Percentiles rank a stretch among this genome's conserved stretches.
Conservation (phyloP, 2,113 vertebrate species). For the Leuciscus idus region DNA sequence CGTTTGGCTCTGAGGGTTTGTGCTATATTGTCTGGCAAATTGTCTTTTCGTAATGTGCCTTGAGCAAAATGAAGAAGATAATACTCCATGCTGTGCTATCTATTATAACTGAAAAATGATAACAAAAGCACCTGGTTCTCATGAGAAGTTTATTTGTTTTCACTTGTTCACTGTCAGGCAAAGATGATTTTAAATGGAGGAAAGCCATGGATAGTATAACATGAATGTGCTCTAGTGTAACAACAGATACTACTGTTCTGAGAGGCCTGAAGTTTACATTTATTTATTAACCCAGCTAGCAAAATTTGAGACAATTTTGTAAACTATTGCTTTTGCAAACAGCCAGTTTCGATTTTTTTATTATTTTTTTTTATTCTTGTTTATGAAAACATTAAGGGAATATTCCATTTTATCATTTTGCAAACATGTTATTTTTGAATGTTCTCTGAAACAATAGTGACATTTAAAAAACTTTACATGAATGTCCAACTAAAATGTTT, state of each 20-base stretch:
- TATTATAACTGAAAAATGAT: background rate
- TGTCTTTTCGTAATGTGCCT: constrained; percentile 33
- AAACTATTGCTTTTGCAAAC: too few species aligned
- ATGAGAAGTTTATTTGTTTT: constrained; percentile 12
- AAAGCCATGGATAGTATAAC: background rate
- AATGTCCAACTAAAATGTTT: too few species aligned
- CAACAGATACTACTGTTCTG: background rate
- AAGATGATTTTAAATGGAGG: constrained; percentile 3
- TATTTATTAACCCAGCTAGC: background rate
- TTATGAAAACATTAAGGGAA: too few species aligned
- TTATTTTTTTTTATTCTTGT: too few species aligned
- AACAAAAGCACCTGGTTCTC: constrained; percentile 28
- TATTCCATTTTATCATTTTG: too few species aligned
- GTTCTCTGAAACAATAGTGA: too few species aligned
- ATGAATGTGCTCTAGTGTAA: background rate
- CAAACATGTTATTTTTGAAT: too few species aligned
- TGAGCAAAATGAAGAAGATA: constrained; percentile 24
- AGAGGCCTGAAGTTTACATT: background rate
- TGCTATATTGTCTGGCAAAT: constrained; percentile 46
- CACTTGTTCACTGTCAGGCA: constrained; percentile 14
- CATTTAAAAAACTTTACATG: too few species aligned
- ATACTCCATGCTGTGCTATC: constrained; percentile 17
- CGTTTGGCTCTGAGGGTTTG: constrained; percentile 40
- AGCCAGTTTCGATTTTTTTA: too few species aligned
- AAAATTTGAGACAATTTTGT: too few species aligned